These are phyloP conservation scores for Isichthys henryi DNA, from an alignment of 2,113 vertebrate species.

Conservation along the genomic window DNA sequence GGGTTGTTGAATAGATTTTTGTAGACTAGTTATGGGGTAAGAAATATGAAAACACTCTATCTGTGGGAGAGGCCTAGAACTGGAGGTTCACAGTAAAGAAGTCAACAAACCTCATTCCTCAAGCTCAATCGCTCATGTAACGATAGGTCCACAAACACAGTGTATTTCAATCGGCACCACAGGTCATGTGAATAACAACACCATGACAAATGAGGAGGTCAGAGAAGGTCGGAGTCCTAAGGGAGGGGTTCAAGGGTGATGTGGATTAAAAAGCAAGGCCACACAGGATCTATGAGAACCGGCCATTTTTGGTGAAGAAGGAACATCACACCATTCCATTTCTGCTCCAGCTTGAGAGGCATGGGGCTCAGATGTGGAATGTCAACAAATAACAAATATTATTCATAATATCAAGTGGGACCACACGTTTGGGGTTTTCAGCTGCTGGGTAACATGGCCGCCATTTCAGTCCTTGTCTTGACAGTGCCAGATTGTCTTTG, in stretches of 20 bases:
- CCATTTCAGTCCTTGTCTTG: background rate
- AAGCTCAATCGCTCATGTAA: background rate
- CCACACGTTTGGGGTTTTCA: background rate
- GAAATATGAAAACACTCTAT: background rate
- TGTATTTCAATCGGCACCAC: background rate
- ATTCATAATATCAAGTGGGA: background rate
- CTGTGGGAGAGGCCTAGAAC: background rate
- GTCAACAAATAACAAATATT: background rate
- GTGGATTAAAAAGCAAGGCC: background rate
- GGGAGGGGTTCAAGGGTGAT: background rate
- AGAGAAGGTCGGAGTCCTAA: background rate
- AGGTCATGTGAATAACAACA: background rate
- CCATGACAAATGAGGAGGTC: background rate
- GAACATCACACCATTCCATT: background rate
- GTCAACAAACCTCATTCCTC: background rate
- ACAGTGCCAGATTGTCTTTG: background rate
- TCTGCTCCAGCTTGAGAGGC: background rate
- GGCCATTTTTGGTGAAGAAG: background rate
- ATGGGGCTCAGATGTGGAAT: background rate
- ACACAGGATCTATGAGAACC: background rate
- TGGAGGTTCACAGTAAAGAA: background rate
- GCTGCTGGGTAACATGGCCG: background rate
- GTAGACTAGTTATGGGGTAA: background rate
- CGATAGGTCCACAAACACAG: background rate
- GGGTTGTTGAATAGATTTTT: background rate